Evolutionary conservation across 2,797 vertebrate genomes (phyloP).

Genomic region (Anas bahamensis): DNA sequence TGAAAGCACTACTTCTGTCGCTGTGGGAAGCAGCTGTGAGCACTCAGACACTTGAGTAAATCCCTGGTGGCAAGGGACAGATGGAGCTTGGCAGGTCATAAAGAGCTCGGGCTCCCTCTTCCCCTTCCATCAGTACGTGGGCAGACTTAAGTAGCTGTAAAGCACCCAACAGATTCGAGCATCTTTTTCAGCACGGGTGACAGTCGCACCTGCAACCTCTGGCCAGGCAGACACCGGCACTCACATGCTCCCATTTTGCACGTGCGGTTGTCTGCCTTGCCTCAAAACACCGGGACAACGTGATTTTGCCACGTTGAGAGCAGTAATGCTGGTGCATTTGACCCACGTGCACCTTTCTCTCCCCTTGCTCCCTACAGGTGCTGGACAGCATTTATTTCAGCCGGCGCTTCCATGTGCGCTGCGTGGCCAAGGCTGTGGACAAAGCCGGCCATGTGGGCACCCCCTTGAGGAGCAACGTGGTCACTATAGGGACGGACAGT

Average conservation of each 20-base stretch:
- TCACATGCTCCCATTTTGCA: rapidly evolving
- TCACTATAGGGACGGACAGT: constrained; percentile 92
- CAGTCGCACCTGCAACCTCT: no score
- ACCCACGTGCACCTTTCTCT: not conserved
- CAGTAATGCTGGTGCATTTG: not conserved
- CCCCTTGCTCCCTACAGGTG: constrained; percentile 78
- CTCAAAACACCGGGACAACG: not conserved
- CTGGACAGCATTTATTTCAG: constrained; percentile 99
- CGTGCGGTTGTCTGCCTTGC: not conserved
- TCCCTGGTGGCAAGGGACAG: not conserved
- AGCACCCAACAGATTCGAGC: not conserved
- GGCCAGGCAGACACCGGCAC: not conserved
- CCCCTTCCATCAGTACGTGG: not conserved
- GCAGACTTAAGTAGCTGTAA: not conserved
- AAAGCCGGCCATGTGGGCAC: constrained; percentile 92
- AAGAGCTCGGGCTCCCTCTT: not conserved
- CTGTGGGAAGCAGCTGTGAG: not conserved
- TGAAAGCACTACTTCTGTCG: not conserved
- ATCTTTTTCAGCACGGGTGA: not conserved
- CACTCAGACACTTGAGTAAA: not conserved
- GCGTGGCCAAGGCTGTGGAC: constrained; percentile 94
- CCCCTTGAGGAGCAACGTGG: constrained; percentile 91
- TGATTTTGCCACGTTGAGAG: rapidly evolving
- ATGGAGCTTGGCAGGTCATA: not conserved
- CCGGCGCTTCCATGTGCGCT: constrained; percentile 94